These are phyloP conservation scores for Protobothrops mucrosquamatus DNA, from an alignment of 2,113 vertebrate genomes.

Conservation along the genomic window DNA sequence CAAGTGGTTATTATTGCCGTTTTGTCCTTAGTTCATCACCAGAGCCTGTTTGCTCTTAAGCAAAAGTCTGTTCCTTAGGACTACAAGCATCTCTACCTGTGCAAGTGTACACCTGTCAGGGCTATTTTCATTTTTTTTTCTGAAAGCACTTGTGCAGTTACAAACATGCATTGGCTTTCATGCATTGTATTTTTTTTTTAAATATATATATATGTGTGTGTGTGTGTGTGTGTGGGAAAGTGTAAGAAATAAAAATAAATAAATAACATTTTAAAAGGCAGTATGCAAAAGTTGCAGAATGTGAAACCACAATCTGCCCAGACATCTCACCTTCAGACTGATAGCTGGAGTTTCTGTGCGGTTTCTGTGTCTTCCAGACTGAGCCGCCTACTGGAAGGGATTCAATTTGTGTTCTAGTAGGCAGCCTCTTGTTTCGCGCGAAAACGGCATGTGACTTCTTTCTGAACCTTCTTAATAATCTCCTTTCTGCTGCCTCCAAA, in stretches of 20 bases:
- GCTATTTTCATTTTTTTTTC: neutral
- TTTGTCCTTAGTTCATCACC: neutral
- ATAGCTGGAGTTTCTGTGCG: neutral
- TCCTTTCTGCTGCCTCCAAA: constrained; percentile 74
- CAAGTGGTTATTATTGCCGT: neutral
- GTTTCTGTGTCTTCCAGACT: neutral
- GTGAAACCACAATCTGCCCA: neutral
- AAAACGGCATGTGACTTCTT: constrained; percentile 33
- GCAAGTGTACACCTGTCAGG: neutral
- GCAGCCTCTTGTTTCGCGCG: constrained; percentile 45
- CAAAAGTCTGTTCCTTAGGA: neutral
- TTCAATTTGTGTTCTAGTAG: neutral
- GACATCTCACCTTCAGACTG: neutral
- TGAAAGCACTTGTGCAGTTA: neutral
- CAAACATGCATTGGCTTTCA: neutral
- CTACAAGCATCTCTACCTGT: neutral
- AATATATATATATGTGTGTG: too few relatives aligned
- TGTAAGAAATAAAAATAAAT: too few relatives aligned
- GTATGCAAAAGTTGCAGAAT: neutral
- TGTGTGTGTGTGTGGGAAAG: too few relatives aligned
- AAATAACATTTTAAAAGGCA: neutral
- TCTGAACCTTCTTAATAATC: constrained; percentile 71
- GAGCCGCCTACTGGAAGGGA: constrained; percentile 9
- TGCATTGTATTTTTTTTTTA: neutral
- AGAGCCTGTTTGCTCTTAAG: neutral